Evolutionary conservation across 2,797 vertebrate species (phyloP), one percentile per base, ranked within the genome.

Genomic region (Lepus townsendii): DNA sequence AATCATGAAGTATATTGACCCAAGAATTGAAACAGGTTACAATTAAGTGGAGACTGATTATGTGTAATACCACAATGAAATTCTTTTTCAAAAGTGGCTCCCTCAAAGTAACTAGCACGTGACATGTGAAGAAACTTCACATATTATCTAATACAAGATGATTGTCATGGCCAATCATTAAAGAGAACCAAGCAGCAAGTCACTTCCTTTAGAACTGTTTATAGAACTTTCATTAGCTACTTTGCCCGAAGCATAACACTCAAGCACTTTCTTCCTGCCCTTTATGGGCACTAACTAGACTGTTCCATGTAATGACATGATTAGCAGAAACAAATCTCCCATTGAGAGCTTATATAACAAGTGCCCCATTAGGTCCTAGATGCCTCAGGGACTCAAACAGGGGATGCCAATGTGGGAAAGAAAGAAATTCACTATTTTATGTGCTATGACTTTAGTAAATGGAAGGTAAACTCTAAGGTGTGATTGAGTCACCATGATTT

Each of bases 261-360:
- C 5, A 54, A 50, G 8, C 7, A 76, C 72, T 78, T 86, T 60
- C 65, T 88, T 88, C 11, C 30, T 87, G 52, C 30, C 32, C 1
- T 75, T 42, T 65, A 22, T 30, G 14, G 76, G 42, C 73, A 52
- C 30, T 91, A 95, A 90, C 35, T 88, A 87, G 82, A 90, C 63
- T 96, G 62, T 75, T n/a, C 42, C 66, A 93, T 75, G 62, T 66
- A 91, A 96, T 89, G 79, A 94, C 91, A 35, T 87, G 62, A 90
- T 89, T 83, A 83, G 66, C 7, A 93, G 47, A 86, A 89, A 72
- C 17, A 62, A 63, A 73, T 89, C 63, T 88, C 27, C 65, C 30
- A 76, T 30, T 83, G 17, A n/a, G 62, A 30, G 62, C 32, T 35
- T 82, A 11, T 19, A 66, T 3, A 57, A 47, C 35, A 83, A 93